Evolutionary conservation across 2,888 invertebrate species (phyloP).

Genomic region (Drosophila testacea): DNA sequence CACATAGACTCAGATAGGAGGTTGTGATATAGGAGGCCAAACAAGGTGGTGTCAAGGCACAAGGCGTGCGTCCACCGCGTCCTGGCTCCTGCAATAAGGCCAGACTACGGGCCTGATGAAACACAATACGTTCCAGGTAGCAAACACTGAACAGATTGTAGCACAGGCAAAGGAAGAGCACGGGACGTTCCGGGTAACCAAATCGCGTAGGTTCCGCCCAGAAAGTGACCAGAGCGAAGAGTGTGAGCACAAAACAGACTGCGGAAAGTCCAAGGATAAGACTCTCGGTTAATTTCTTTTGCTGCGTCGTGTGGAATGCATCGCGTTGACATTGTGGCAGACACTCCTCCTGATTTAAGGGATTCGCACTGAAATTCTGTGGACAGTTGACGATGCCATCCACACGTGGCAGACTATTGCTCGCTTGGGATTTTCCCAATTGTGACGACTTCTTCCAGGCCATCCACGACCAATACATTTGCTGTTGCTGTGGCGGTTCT

Average conservation of each 20-base stretch:
- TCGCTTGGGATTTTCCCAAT: slow-evolving; percentile 57
- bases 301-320: slow-evolving; percentile 88
- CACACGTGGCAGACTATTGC: slow-evolving; percentile 1
- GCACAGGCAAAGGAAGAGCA: slow-evolving; percentile 95
- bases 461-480: slow-evolving; percentile 83
- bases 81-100: slow-evolving; percentile 84
- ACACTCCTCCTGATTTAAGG: slow-evolving; percentile 86
- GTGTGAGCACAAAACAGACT: slow-evolving; percentile 91
- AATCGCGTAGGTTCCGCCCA: slow-evolving; percentile 95
- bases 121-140: slow-evolving; percentile 89
- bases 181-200: slow-evolving; percentile 96
- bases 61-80: slow-evolving; percentile 73
- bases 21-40: slow-evolving; percentile 91
- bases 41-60: slow-evolving; percentile 88
- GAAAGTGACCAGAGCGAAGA: slow-evolving; percentile 94
- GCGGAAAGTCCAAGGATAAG: slow-evolving; percentile 92
- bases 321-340: slow-evolving; percentile 88
- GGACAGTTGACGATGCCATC: slow-evolving; percentile 85
- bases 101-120: slow-evolving; percentile 82
- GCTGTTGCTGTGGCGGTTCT: slow-evolving; percentile 51
- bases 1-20: slow-evolving; percentile 92
- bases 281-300: slow-evolving; percentile 89
- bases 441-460: slow-evolving; percentile 78
- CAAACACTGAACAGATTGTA: slow-evolving; percentile 92
- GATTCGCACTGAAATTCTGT: slow-evolving; percentile 87